phyloP scores from a whole-genome alignment of 1,140 invertebrate species.

The Diorhabda carinulata region DNA sequence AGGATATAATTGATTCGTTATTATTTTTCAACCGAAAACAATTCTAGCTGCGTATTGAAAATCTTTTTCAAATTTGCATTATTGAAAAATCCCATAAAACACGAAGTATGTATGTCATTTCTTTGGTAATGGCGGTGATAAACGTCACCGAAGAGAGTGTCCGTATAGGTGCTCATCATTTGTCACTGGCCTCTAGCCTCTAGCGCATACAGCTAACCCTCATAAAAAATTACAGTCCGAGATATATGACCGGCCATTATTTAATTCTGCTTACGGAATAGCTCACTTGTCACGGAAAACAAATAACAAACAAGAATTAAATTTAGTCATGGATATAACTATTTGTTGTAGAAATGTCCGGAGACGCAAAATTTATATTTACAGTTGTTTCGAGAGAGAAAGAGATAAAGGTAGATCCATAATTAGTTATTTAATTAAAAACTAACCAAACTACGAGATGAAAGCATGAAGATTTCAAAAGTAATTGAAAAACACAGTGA shows the following conservation, averaged over 20 bases:
- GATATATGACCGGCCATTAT: background rate
- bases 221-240: background rate
- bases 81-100: background rate
- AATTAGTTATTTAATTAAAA: too few species aligned
- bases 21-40: background rate
- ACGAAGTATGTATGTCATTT: background rate
- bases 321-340: too few species aligned
- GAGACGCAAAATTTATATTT: too few species aligned
- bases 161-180: background rate
- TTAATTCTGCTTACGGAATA: constrained; percentile 1
- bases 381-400: too few species aligned
- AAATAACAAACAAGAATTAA: background rate
- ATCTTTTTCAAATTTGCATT: background rate
- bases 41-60: background rate
- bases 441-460: too few species aligned
- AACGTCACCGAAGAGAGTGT: constrained; percentile 1
- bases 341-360: too few species aligned
- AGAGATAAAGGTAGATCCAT: too few species aligned
- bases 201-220: background rate
- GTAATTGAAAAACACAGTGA: background rate
- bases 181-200: background rate
- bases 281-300: constrained; percentile 1
- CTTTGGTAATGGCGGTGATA: constrained; percentile 2
- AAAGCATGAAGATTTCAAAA: background rate
- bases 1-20: background rate